phyloP scores from a whole-genome alignment of 2,888 invertebrate species.

The Hyalella azteca region DNA sequence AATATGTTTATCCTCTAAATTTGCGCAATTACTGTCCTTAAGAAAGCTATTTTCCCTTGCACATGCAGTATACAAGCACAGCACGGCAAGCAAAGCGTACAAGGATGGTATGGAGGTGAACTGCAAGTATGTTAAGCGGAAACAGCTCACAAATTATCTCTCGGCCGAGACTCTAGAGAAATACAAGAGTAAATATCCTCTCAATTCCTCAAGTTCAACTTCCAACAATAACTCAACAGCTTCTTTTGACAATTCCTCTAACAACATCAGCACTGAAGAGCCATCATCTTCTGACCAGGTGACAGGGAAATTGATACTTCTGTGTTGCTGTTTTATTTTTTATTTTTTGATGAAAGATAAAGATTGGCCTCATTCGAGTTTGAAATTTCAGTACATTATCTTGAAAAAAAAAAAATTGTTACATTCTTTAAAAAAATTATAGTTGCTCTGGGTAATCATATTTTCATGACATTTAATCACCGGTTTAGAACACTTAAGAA shows the following conservation, averaged over 20 bases:
- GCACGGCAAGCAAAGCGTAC: constrained; percentile 68
- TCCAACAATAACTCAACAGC: not conserved
- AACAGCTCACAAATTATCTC: constrained; percentile 59
- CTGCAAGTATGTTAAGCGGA: constrained; percentile 82
- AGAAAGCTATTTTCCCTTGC: not conserved
- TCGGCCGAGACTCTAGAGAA: constrained; percentile 50
- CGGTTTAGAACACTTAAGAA: too few relatives aligned
- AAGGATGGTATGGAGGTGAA: constrained; percentile 81
- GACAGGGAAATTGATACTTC: too few relatives aligned
- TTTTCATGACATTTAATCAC: too few relatives aligned
- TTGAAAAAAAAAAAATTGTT: too few relatives aligned
- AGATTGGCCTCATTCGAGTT: too few relatives aligned
- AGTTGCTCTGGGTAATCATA: too few relatives aligned
- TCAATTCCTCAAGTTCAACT: not conserved
- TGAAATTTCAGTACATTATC: too few relatives aligned
- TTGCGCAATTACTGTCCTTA: not conserved
- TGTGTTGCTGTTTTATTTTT: too few relatives aligned
- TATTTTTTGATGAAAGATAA: too few relatives aligned
- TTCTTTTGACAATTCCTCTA: not conserved
- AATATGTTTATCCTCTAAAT: not conserved
- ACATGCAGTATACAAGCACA: constrained; percentile 61
- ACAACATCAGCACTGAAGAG: not conserved
- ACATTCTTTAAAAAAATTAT: too few relatives aligned
- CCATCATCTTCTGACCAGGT: not conserved
- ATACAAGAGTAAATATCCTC: constrained; percentile 42